Evolutionary conservation across 1,140 invertebrate genomes (phyloP), one percentile per base, ranked within the genome.

Genomic region (Magallana gigas): DNA sequence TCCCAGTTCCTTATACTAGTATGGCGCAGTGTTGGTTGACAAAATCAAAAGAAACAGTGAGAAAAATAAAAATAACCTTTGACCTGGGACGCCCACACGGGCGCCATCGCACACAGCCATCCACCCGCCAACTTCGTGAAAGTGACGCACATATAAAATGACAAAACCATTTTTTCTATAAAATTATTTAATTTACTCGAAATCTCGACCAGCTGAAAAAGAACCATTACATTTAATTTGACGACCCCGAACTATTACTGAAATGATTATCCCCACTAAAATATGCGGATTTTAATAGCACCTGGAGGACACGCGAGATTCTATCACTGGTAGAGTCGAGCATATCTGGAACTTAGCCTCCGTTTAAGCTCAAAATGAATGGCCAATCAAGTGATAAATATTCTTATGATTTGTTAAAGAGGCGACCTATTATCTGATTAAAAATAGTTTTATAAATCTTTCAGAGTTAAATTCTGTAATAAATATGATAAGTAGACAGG

Each of bases 181-280:
- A 48, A 48, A 48, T 48, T 48, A 48, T 48, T 48, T 48, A 48
- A 48, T 48, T 48, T 48, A 48, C 36, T 48, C 5, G 36, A 48
- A 48, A 48, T 48, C 36, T 48, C 36, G 5, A 48, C 36, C 12
- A 76, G 23, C 23, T 76, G 68, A 76, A 9, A 8, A 76, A 76
- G 23, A n/a, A 76, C 11, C 23, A 76, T 76, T 76, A 76, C 5
- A 29, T 76, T 36, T 76, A 12, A 76, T 4, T 29, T 9, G 18
- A 18, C 68, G 7, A 36, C 68, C 23, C 8, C 23, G 68, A 76
- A 76, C 23, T 23, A 36, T 76, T 11, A 76, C 6, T 12, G 14
- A 76, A 29, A 76, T 76, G 68, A 76, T 76, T 76, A 76, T 29
- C 68, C 68, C 68, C 68, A 76, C 23, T 36, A 29, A 76, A 18